Base-by-base conservation (phyloP, 2,113 vertebrate species). In the Anser cygnoides region DNA sequence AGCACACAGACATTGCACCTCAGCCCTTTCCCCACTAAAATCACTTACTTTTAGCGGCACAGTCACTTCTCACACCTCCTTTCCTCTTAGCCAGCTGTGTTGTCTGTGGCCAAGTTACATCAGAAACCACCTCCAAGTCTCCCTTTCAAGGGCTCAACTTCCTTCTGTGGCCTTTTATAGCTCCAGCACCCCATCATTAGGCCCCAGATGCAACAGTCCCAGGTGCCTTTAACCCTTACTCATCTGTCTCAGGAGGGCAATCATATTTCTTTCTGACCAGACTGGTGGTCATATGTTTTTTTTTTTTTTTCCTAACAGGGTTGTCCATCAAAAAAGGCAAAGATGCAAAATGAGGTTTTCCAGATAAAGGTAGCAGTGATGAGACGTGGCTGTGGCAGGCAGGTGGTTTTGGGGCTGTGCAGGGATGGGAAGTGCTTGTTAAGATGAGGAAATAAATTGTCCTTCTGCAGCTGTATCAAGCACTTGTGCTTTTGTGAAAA, bases 211-310 rank as follows among this genome's bases (percentile, higher is more conserved):
- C 43, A 84, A 18, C 31, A 65, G 18, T 41, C 35, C 57, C 67
- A 46, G 19, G n/a, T 66, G 54, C 35, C 52, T 82, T 91, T 78
- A 87, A 55, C 25, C 18, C 57, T 81, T 87, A 37, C 13, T 84
- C 1, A 1, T 33, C 44, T 46, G 6, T 37, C 28, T 37, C 15
- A 37, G n/a, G 44, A 61, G 29, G 7, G 4, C 15, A 2, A 7
- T 33, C 17, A 14, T 67, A 14, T 17, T 41, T 26, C 58, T 46
- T 19, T 78, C 5, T 73, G 54, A 41, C 37, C 19, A 25, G 1
- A 72, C 20, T 33, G 0, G 0, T 74, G 29, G 15, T 58, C 1
- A 2, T 29, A 14, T 1, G 43, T 49, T 43, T 67, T 39, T 23
- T 3, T 62, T 49, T 49, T 67, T 39, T 23, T 3, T 62, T 85